Base-by-base conservation (phyloP, 2,888 invertebrate genomes). In the Eupithecia inturbata region DNA sequence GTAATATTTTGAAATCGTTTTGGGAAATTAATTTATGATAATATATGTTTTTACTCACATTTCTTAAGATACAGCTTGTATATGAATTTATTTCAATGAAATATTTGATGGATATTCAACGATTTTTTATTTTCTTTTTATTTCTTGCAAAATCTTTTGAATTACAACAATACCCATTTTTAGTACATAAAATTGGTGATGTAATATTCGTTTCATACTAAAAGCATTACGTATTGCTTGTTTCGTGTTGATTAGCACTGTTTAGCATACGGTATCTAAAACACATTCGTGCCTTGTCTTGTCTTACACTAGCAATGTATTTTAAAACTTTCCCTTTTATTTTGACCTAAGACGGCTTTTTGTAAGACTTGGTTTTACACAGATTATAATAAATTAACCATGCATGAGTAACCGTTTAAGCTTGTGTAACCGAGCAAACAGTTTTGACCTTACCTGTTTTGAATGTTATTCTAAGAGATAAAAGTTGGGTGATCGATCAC, bases 401-500 rank as follows among this genome's bases (percentile, higher is more conserved):
- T 33, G 22, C 39, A 49, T 33, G 22, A 64, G 41, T 45, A 60
- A 69, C 39, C 60, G 26, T 67, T 85, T 82, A 49, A 28, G 84
- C 82, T 88, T 85, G 82, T 83, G 80, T 85, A 84, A 83, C 83
- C 85, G 83, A 84, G 80, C 84, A 89, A 90, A 91, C 87, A 89
- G 76, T 79, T 80, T 78, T 85, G 88, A 88, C 89, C 88, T 89
- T 87, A 87, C 87, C 87, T 91, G 91, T 91, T 89, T 45, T 79
- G 80, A 75, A 80, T 87, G 89, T 91, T 91, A 88, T 88, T 89
- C 86, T 86, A 85, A 82, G 82, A 80, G 85, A 86, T 88, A 88
- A n/a, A n/a, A 84, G 71, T 84, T 84, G 82, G 81, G 87, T 93
- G 92, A 93, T 92, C 88, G 91, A 93, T 93, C 85, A 76, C 71